Base-by-base conservation (phyloP, 2,888 invertebrate genomes). In the Andrena flavipes region DNA sequence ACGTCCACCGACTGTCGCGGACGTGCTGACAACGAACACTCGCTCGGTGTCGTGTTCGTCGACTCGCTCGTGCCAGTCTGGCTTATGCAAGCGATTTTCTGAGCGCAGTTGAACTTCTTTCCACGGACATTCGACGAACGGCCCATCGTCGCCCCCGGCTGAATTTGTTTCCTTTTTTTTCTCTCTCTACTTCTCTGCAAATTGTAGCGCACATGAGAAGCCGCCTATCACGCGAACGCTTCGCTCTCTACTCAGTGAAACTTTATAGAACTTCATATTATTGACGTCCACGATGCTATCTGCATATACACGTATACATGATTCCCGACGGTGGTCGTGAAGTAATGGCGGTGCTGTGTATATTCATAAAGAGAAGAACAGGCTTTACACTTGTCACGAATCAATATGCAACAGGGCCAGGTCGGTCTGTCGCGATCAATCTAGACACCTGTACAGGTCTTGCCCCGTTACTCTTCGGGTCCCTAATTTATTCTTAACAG, bases 1-100 rank as follows among this genome's bases (percentile, higher is more conserved):
- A 69, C 54, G 56, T 60, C 20, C 59, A 42, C 51, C 70, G 56
- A 51, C 70, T 30, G 64, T 69, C 20, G 64, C 29, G 56, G 49
- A 70, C 69, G 26, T 84, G 84, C 84, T 84, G 84, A 84, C 84
- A 68, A 76, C 63, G 75, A 63, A 73, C 62, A 70, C 70, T 68
- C 48, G 35, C 42, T 20, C 29, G 75, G 84, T 84, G 72, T 84
- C 79, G 69, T 42, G 75, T 83, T 83, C 67, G 33, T 64, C 67
- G 67, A 20, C 35, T 63, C 16, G 69, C 23, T 48, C 51, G 63
- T 48, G 65, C 60, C 42, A 56, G 67, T 59, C 56, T 30, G 48
- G 51, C 76, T 82, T 76, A 72, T 69, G 54, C 72, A 68, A 74
- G 63, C 76, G 56, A 84, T 75, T 83, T 79, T 75, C 51, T 56